Evolutionary conservation across 2,797 vertebrate species (phyloP).

Genomic region (Glyptemys insculpta): DNA sequence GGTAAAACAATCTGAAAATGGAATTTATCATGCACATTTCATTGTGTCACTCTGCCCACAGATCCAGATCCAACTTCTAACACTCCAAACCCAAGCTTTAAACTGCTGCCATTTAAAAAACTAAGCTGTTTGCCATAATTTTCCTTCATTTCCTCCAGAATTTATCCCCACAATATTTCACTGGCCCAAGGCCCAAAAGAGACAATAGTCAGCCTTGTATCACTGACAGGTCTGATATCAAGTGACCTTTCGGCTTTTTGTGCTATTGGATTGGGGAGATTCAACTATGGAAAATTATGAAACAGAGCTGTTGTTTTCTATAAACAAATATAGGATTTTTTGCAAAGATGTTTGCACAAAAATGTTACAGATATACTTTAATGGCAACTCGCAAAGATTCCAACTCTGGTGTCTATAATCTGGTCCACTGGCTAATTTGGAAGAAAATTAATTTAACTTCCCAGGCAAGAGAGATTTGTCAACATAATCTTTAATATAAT

Average conservation of each 20-base stretch:
- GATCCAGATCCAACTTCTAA: neutral
- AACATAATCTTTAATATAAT: neutral
- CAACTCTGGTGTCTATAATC: neutral
- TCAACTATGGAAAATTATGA: neutral
- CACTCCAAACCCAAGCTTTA: neutral
- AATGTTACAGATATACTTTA: neutral
- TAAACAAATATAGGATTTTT: neutral
- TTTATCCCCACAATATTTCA: neutral
- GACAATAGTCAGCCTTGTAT: neutral
- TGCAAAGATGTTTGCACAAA: neutral
- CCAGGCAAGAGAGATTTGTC: neutral
- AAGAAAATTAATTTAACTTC: conserved; percentile 27
- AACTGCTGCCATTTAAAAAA: neutral
- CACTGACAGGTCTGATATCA: neutral
- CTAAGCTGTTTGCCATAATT: neutral
- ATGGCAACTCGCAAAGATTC: neutral
- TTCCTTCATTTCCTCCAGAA: neutral
- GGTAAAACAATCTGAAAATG: neutral
- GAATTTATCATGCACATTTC: neutral
- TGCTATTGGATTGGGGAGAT: neutral
- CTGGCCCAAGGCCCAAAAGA: neutral
- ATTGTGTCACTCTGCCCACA: neutral
- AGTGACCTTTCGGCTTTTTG: neutral
- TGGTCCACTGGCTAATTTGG: neutral
- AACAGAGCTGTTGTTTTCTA: conserved; percentile 8